Evolutionary conservation across 2,888 invertebrate genomes (phyloP).

Genomic region (Cremastinae sp.): DNA sequence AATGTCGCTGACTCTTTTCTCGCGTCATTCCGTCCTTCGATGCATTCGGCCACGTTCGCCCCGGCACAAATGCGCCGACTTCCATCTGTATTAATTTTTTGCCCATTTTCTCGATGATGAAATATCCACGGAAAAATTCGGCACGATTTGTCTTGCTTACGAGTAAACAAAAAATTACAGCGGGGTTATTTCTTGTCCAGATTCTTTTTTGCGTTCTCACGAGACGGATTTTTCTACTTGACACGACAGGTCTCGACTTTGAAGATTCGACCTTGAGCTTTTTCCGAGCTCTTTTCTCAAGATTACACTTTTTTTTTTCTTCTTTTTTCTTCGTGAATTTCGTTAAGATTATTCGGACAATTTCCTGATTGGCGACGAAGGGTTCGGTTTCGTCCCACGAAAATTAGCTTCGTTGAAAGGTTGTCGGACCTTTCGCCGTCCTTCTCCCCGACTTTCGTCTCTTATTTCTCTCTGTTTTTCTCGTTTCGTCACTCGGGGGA

Average conservation of each 20-base stretch:
- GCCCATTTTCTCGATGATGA: slow-evolving; percentile 42
- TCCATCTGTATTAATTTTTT: slow-evolving; percentile 64
- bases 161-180: slow-evolving; percentile 2
- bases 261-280: background rate
- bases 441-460: slow-evolving; percentile 40
- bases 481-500: slow-evolving; percentile 19
- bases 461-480: slow-evolving; percentile 34
- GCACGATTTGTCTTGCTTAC: slow-evolving; percentile 61
- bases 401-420: slow-evolving; percentile 70
- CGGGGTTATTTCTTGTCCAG: slow-evolving; percentile 3
- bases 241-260: background rate
- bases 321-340: too few species aligned
- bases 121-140: slow-evolving; percentile 34
- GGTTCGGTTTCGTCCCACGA: slow-evolving; percentile 64
- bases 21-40: slow-evolving; percentile 54
- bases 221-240: background rate
- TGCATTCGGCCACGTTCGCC: slow-evolving; percentile 57
- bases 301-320: too few species aligned
- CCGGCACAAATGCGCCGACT: slow-evolving; percentile 61
- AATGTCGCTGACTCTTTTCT: slow-evolving; percentile 41
- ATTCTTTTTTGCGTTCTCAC: too few species aligned
- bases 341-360: background rate
- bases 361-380: slow-evolving; percentile 14
- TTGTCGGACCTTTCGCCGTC: slow-evolving; percentile 59
- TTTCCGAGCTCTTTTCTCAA: too few species aligned